Base-by-base conservation (phyloP, 2,113 vertebrate genomes). In the Oriolus oriolus region DNA sequence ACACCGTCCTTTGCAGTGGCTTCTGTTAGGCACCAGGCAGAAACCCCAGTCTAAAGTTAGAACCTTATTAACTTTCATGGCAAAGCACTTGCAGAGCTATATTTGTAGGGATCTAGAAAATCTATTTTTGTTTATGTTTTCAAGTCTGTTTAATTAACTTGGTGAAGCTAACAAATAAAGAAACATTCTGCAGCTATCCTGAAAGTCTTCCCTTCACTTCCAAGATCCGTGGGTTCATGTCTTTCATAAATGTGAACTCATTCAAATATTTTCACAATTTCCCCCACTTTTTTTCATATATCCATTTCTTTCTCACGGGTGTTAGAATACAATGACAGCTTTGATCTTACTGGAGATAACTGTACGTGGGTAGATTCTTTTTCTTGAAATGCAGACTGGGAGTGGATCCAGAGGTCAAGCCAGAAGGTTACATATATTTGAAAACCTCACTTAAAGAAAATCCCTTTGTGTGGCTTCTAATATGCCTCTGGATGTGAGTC, bases 111-210 rank as follows among this genome's bases (percentile, higher is more conserved):
- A 97, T 84, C 90, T 78, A 90, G 71, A 90, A 96, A 95, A 96
- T 85, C 54, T 93, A 80, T 71, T 97, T 78, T 78, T 95, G 82
- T 97, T 97, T 97, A 91, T 94, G 68, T 97, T 97, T 97, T 91
- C 76, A 93, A 93, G 64, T 90, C 76, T 76, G 73, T 68, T 95
- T 84, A 94, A 97, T 94, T 91, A 96, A 91, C 91, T 93, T 66
- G 56, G 90, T 65, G 63, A 97, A 49, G 87, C 82, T 92, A 84
- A 84, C 47, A 89, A 96, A 90, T 71, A 80, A 87, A 63, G 49
- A 69, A 94, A 89, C 1, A 1, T 37, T 76, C 71, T 57, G 44
- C 37, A 76, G 64, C 90, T 77, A 76, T 69, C 89, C 47, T 87
- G 73, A 87, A 94, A 75, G 28, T 57, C 44, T n/a, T 84, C 60